Percentiles rank a stretch among this genome's conserved stretches.
phyloP scores from a whole-genome alignment of 2,888 invertebrate species.

The Thymelicus sylvestris region DNA sequence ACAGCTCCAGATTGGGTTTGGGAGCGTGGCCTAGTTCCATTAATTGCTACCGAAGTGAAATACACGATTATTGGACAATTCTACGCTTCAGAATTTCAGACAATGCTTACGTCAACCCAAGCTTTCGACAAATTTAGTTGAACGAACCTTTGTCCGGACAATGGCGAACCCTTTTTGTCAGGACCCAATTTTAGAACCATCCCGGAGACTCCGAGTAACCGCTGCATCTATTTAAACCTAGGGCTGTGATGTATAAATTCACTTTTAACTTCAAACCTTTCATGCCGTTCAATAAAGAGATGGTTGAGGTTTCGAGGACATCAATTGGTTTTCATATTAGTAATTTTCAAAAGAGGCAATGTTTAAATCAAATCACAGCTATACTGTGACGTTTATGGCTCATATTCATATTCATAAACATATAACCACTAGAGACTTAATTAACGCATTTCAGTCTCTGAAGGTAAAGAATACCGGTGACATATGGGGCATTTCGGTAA shows the following conservation, averaged over 20 bases:
- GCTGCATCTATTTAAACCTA: background rate
- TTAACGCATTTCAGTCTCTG: too few species aligned
- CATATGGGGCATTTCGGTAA: too few species aligned
- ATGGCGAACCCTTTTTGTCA: constrained; percentile 6
- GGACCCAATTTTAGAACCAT: background rate
- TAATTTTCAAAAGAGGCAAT: too few species aligned
- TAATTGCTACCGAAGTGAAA: constrained; percentile 11
- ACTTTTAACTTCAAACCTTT: background rate
- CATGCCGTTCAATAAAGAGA: background rate
- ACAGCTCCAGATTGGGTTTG: background rate
- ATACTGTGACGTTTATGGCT: too few species aligned
- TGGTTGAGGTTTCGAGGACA: too few species aligned
- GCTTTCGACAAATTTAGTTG: constrained; percentile 11
- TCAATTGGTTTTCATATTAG: too few species aligned
- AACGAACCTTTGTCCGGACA: background rate
- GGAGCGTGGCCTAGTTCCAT: constrained; percentile 1
- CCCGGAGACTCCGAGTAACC: background rate
- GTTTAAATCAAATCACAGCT: too few species aligned
- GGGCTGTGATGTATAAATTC: background rate
- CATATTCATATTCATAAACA: too few species aligned
- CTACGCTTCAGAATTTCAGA: constrained; percentile 11
- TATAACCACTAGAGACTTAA: too few species aligned
- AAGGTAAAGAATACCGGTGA: too few species aligned
- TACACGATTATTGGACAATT: constrained; percentile 11
- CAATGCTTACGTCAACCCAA: constrained; percentile 7